Evolutionary conservation across 2,888 invertebrate species (phyloP).

Genomic region (Nephrotoma appendiculata): DNA sequence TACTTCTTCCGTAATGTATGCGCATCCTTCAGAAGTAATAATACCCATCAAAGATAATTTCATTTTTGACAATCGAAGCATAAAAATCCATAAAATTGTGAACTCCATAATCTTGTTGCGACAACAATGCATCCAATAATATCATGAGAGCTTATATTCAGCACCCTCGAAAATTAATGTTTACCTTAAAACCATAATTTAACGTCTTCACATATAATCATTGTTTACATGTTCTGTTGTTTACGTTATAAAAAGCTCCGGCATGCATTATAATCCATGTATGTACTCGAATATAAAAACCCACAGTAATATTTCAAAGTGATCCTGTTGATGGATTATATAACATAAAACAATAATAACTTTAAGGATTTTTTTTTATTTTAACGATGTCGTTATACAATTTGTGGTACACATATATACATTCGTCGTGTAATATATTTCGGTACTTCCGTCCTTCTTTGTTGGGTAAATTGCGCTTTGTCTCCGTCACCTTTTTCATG

Average conservation of each 20-base stretch:
- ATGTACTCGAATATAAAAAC: not conserved
- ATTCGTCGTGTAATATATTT: not conserved
- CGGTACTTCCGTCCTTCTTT: too few species aligned
- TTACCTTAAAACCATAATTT: not conserved
- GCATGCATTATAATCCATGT: not conserved
- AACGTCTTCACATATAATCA: not conserved
- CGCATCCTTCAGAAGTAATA: not conserved
- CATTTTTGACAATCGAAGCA: not conserved
- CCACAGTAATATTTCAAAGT: not conserved
- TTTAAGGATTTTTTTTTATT: not conserved
- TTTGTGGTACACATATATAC: not conserved
- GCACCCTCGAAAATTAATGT: not conserved
- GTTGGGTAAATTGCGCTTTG: not conserved
- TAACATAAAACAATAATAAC: not conserved
- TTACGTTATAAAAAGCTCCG: not conserved
- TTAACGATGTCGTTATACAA: not conserved
- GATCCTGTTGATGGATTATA: not conserved
- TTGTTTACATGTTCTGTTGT: not conserved
- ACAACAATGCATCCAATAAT: not conserved
- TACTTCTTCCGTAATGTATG: too few species aligned
- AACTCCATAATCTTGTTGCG: not conserved
- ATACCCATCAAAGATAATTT: not conserved
- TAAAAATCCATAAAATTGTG: not conserved
- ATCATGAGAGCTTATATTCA: not conserved
- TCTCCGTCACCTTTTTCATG: not conserved